Evolutionary conservation across 1,140 invertebrate genomes (phyloP), one percentile per base, ranked within the genome.

Genomic region (Samia ricini): DNA sequence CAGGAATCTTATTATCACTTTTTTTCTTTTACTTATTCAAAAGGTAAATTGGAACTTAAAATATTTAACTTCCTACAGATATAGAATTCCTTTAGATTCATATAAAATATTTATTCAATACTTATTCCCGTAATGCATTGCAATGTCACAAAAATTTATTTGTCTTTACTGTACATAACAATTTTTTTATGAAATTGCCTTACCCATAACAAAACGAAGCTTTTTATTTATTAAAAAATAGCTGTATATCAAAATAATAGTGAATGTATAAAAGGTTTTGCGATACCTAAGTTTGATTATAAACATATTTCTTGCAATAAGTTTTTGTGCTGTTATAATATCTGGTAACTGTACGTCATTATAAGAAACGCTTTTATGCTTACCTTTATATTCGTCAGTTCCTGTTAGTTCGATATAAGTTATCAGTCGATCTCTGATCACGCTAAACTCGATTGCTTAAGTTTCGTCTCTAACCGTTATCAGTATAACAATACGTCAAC

Each of bases 281-380:
- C 33, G 4, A 42, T 26, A 26, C 8, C 3, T 4, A 26, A 4
- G 8, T 26, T 26, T 42, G n/a, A n/a, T n/a, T n/a, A n/a, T n/a
- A n/a, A n/a, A n/a, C n/a, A n/a, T n/a, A n/a, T n/a, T n/a, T n/a
- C n/a, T n/a, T n/a, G n/a, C n/a, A n/a, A n/a, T n/a, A 42, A 15
- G 21, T 55, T 55, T 55, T 55, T 55, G 52, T 22, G 20, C 8
- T 22, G 18, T 55, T n/a, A 22, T 55, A 24, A 55, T 12, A n/a
- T 55, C 24, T 55, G n/a, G 15, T 65, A 60, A 65, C 58, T 56
- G 63, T 65, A 61, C 58, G 22, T 61, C 58, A 51, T 56, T 58
- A 65, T 65, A 65, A 65, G 56, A 57, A 64, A 60, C 48, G 51
- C 36, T 50, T 56, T 60, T 65, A 58, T 57, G 18, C 21, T 15